A percentile compares a stretch with the other conserved stretches of the same genome.
These are phyloP conservation scores for Alcis repandata DNA, from an alignment of 2,888 invertebrate species.

Conservation along the genomic window DNA sequence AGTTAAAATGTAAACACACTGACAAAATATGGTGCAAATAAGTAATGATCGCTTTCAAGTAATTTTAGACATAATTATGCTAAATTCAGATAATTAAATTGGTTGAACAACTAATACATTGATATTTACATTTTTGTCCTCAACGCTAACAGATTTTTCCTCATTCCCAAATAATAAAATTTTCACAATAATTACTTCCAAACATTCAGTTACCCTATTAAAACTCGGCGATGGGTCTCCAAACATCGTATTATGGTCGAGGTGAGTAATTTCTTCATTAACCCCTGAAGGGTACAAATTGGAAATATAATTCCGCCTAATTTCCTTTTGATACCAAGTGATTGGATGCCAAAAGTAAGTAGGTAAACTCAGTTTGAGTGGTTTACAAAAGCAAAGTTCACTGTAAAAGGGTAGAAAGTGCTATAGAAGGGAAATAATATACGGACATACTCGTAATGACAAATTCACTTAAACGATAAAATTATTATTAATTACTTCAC, in stretches of 20 bases:
- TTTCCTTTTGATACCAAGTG: slow-evolving; percentile 19
- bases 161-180: background rate
- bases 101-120: no score
- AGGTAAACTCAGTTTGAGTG: background rate
- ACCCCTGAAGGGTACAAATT: slow-evolving; percentile 37
- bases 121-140: no score
- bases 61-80: no score
- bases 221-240: slow-evolving; percentile 40
- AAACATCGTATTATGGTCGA: slow-evolving; percentile 35
- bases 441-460: no score
- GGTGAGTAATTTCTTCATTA: slow-evolving; percentile 42
- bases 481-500: no score
- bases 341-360: slow-evolving; percentile 11
- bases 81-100: no score
- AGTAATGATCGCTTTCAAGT: no score
- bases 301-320: slow-evolving; percentile 41
- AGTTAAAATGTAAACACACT: no score
- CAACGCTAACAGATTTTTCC: background rate
- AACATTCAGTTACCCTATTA: slow-evolving; percentile 21
- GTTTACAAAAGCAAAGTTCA: background rate
- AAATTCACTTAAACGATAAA: no score
- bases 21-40: no score
- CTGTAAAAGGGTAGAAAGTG: no score
- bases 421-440: no score
- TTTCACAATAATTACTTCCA: background rate